Conservation (phyloP, 2,113 vertebrate genomes). For the Phaethon lepturus region DNA sequence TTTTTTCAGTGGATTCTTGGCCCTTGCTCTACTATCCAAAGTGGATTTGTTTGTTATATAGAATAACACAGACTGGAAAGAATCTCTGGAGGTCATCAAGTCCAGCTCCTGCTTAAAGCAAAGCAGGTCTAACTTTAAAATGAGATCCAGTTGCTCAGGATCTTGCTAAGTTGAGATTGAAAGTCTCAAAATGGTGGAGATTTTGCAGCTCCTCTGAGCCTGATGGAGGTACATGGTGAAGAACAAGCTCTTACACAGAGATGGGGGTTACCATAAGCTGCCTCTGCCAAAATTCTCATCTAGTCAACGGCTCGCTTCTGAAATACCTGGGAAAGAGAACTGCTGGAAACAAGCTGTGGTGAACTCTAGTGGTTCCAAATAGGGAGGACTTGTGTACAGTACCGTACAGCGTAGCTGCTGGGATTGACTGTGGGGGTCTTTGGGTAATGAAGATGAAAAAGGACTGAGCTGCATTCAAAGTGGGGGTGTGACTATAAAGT, state of each 20-base stretch:
- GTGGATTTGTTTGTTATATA: not conserved
- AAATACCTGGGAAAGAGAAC: not conserved
- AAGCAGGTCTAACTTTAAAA: not conserved
- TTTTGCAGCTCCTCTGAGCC: not conserved
- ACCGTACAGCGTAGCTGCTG: not conserved
- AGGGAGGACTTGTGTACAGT: too few relatives aligned
- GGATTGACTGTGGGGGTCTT: not conserved
- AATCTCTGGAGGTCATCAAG: not conserved
- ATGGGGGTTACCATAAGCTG: not conserved
- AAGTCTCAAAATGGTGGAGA: not conserved
- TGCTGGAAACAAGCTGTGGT: not conserved
- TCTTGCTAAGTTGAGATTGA: not conserved
- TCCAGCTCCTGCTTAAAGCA: not conserved
- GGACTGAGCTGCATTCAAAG: not conserved
- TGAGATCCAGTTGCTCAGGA: not conserved
- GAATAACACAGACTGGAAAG: not conserved
- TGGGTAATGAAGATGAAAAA: not conserved
- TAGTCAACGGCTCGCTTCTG: not conserved
- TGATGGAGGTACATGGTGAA: not conserved
- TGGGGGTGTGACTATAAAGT: accelerated
- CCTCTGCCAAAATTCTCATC: not conserved
- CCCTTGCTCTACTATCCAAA: not conserved
- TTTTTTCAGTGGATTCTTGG: not conserved
- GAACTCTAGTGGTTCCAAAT: not conserved
- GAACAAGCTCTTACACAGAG: not conserved